These are phyloP conservation scores for Pilophorus perplexus DNA, from an alignment of 2,888 invertebrate species.

Conservation along the genomic window DNA sequence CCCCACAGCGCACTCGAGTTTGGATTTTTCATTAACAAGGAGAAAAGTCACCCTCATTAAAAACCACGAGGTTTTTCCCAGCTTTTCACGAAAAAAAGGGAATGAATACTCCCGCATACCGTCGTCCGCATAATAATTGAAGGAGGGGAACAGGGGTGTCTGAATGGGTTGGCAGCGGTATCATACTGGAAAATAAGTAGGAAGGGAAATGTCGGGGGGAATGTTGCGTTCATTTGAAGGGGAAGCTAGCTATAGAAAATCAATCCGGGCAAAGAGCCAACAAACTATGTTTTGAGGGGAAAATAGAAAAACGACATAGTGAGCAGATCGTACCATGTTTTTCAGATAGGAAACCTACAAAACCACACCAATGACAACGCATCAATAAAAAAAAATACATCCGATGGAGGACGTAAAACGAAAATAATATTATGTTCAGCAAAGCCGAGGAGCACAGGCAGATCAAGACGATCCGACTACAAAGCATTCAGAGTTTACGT, in stretches of 20 bases:
- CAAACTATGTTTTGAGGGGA: not conserved
- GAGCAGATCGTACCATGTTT: no score
- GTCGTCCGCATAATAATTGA: not conserved
- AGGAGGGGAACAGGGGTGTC: not conserved
- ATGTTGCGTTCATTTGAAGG: not conserved
- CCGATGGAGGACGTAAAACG: no score
- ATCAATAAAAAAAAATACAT: no score
- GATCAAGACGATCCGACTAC: no score
- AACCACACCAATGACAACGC: no score
- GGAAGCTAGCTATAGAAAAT: not conserved
- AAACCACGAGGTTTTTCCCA: constrained; percentile 33
- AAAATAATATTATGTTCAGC: no score
- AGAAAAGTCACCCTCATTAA: constrained; percentile 38
- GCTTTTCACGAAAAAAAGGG: constrained; percentile 1
- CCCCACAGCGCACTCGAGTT: constrained; percentile 21
- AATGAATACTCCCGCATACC: constrained; percentile 4
- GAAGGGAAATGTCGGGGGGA: not conserved
- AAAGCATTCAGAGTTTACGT: no score
- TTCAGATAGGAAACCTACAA: no score
- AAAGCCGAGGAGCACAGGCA: no score
- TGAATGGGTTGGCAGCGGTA: not conserved
- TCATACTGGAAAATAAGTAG: no score
- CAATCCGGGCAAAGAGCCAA: not conserved
- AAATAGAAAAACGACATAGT: not conserved
- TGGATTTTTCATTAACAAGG: constrained; percentile 39